Percentiles rank a stretch among this genome's conserved stretches.
phyloP scores from a whole-genome alignment of 2,113 vertebrate genomes.

The Lates calcarifer region DNA sequence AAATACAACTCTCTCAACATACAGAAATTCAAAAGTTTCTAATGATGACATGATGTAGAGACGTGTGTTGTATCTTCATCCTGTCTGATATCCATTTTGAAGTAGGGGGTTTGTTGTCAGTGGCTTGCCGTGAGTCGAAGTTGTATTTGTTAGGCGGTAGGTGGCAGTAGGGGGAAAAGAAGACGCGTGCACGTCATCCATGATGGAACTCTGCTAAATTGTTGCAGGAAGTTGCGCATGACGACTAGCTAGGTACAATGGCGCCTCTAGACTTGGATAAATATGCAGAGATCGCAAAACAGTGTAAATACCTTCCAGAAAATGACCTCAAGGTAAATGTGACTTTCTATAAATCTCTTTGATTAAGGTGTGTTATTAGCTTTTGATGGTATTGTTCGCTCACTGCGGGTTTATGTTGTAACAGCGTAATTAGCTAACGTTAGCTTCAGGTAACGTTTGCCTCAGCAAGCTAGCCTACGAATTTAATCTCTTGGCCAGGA shows the following conservation, averaged over 20 bases:
- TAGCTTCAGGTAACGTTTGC: conserved; percentile 59
- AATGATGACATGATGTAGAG: too few species aligned
- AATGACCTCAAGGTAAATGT: conserved; percentile 94
- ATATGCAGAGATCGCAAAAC: conserved; percentile 96
- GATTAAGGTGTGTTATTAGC: rapidly evolving
- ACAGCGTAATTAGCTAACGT: conserved; percentile 37
- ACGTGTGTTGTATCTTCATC: too few species aligned
- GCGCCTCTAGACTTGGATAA: conserved; percentile 96
- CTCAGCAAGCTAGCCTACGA: conserved; percentile 35
- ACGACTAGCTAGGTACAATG: conserved; percentile 79
- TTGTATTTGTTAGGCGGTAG: not conserved
- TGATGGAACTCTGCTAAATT: too few species aligned
- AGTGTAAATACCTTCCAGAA: conserved; percentile 97
- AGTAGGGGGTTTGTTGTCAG: too few species aligned
- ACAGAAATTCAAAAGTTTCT: too few species aligned
- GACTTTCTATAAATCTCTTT: not conserved
- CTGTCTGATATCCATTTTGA: too few species aligned
- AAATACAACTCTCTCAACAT: too few species aligned
- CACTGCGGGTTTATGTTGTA: not conserved
- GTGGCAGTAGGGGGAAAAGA: not conserved
- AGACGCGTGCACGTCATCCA: too few species aligned
- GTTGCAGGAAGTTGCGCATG: conserved; percentile 2
- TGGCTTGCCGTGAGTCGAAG: too few species aligned
- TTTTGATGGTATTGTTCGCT: not conserved
- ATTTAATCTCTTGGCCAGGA: conserved; percentile 28